Evolutionary conservation across 2,888 invertebrate genomes (phyloP).

Genomic region (Ennomos quercinarius): DNA sequence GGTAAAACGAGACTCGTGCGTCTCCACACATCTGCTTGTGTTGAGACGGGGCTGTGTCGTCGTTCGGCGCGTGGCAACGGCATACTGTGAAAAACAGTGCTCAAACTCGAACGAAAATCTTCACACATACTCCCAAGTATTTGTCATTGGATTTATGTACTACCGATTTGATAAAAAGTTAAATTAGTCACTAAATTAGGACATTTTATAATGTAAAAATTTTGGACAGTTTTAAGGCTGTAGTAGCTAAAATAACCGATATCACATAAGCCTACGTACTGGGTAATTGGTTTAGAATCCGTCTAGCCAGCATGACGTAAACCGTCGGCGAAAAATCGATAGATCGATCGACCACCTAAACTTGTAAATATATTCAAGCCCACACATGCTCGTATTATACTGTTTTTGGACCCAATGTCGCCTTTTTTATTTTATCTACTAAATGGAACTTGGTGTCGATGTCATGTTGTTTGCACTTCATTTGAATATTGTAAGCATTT

Average conservation of each 20-base stretch:
- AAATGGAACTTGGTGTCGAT: conserved; percentile 32
- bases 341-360: conserved; percentile 34
- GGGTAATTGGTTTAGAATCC: conserved; percentile 22
- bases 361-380: conserved; percentile 34
- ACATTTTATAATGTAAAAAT: too few relatives aligned
- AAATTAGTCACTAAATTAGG: neutral
- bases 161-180: too few relatives aligned
- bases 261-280: conserved; percentile 7
- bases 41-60: conserved; percentile 47
- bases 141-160: too few relatives aligned
- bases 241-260: too few relatives aligned
- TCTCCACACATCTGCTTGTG: conserved; percentile 71
- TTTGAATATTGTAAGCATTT: conserved; percentile 24
- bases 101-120: neutral
- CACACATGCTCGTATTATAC: conserved; percentile 25
- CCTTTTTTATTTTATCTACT: conserved; percentile 36
- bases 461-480: conserved; percentile 29
- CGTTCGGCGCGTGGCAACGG: conserved; percentile 57
- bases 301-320: conserved; percentile 43
- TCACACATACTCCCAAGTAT: too few relatives aligned
- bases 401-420: conserved; percentile 21
- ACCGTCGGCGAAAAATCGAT: conserved; percentile 44
- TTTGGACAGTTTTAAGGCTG: too few relatives aligned
- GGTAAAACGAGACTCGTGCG: conserved; percentile 57
- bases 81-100: conserved; percentile 18